phyloP scores from a whole-genome alignment of 2,888 invertebrate species.

The Eledona agricola region DNA sequence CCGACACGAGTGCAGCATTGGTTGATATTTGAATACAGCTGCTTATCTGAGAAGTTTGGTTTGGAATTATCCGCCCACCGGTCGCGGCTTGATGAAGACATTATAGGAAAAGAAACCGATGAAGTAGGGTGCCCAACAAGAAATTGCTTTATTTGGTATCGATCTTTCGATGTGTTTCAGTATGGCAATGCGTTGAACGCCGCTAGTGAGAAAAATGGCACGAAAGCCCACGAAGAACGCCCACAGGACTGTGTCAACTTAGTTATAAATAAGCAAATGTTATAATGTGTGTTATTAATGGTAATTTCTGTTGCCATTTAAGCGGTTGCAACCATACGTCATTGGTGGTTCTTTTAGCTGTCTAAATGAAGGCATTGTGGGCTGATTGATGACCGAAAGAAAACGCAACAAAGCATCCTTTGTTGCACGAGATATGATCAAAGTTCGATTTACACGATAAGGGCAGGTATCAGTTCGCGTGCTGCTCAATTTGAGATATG shows the following conservation, averaged over 20 bases:
- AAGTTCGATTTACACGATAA: slow-evolving; percentile 14
- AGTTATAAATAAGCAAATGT: slow-evolving; percentile 23
- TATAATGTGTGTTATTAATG: slow-evolving; percentile 20
- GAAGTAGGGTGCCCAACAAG: no score
- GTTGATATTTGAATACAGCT: no score
- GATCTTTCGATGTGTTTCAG: no score
- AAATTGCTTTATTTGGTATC: no score
- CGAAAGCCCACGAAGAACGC: slow-evolving; percentile 12
- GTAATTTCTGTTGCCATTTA: slow-evolving; percentile 25
- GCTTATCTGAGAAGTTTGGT: no score
- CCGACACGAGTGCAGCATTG: no score
- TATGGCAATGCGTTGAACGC: no score
- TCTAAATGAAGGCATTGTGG: slow-evolving; percentile 31
- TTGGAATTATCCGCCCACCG: no score
- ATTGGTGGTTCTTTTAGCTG: slow-evolving; percentile 24
- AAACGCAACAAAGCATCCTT: slow-evolving; percentile 20
- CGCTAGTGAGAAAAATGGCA: slow-evolving; percentile 18
- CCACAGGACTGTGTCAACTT: slow-evolving; percentile 7
- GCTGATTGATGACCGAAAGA: slow-evolving; percentile 30
- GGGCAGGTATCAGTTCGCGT: slow-evolving; percentile 1
- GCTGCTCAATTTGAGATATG: background rate
- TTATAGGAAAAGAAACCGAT: no score
- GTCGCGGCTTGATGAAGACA: no score
- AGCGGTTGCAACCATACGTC: slow-evolving; percentile 25
- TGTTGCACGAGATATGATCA: slow-evolving; percentile 14